These are phyloP conservation scores for Pseudomyrmex concolor DNA, from an alignment of 1,140 invertebrate species.

Conservation along the genomic window DNA sequence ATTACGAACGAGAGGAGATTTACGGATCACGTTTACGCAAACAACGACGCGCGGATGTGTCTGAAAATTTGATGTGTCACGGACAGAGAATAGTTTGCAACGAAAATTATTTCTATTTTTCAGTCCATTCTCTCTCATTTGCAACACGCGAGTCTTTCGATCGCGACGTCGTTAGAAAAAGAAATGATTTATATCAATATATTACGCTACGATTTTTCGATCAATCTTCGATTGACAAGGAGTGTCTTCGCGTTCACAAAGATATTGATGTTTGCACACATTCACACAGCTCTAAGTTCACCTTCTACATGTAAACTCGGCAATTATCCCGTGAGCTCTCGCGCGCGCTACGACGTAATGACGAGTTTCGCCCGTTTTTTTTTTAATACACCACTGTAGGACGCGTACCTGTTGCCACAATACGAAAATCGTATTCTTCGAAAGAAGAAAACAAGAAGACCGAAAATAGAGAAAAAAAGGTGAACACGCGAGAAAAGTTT, in stretches of 20 bases:
- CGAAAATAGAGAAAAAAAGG: background rate
- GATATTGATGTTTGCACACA: slow-evolving; percentile 6
- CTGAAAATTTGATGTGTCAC: background rate
- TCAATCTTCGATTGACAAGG: no score
- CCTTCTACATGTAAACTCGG: slow-evolving; percentile 50
- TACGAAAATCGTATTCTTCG: background rate
- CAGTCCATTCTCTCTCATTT: background rate
- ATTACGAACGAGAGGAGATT: slow-evolving; percentile 75
- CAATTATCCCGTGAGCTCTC: slow-evolving; percentile 59
- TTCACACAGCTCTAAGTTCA: slow-evolving; percentile 47
- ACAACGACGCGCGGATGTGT: slow-evolving; percentile 75
- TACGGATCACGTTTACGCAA: slow-evolving; percentile 81
- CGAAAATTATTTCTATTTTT: background rate
- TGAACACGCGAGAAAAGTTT: slow-evolving; percentile 72
- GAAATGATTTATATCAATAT: background rate
- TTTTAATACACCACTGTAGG: background rate
- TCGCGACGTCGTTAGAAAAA: background rate
- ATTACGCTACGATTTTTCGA: slow-evolving; percentile 12
- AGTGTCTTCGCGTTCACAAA: slow-evolving; percentile 15
- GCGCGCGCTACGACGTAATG: slow-evolving; percentile 64
- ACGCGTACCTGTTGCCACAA: slow-evolving; percentile 63
- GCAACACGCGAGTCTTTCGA: background rate
- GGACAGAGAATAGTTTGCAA: background rate
- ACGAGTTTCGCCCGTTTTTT: slow-evolving; percentile 56
- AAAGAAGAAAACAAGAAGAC: background rate